Evolutionary conservation across 1,140 invertebrate species (phyloP), one percentile per base, ranked within the genome.

Genomic region (Neoseiulus cucumeris): DNA sequence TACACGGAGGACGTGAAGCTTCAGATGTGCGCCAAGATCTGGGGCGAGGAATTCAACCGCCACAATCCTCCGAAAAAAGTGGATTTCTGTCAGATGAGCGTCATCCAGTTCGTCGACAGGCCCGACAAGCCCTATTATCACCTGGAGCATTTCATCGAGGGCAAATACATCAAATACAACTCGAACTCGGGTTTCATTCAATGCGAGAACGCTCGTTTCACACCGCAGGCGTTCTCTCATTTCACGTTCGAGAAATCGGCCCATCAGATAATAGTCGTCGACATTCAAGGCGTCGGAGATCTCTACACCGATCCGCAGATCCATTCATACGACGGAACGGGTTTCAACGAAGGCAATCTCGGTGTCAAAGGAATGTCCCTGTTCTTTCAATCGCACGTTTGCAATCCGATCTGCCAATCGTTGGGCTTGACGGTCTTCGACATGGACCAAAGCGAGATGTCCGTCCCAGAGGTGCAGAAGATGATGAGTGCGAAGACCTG

Each of bases 51-150:
- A 67, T 82, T 77, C 71, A 82, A 82, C 70, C 68, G 80, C 64
- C 80, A 82, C 68, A 81, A 82, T 70, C 81, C 81, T 55, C 81
- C 81, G 2, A 82, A 82, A 71, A 82, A 82, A 73, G 80, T 82
- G 66, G 81, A 82, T 72, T 82, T 82, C 55, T 78, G 82, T 67
- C 80, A 82, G 72, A 80, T 82, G 79, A 79, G 75, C 64, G 74
- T 82, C 7, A 69, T 82, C 25, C 80, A 82, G 69, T 79, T 82
- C 70, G 71, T 74, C 17, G 72, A 82, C 29, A 69, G 80, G 42
- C 73, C 73, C 7, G 79, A 75, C 0, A 73, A 73, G 33, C 81
- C 80, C 5, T 68, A 82, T 1, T 82, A 74, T 71, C 81, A 82
- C 68, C 71, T 82, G 64, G 81, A 82, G 70, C 81, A 82, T 69